These are phyloP conservation scores for Acleris literana DNA, from an alignment of 2,888 invertebrate species.

Conservation along the genomic window DNA sequence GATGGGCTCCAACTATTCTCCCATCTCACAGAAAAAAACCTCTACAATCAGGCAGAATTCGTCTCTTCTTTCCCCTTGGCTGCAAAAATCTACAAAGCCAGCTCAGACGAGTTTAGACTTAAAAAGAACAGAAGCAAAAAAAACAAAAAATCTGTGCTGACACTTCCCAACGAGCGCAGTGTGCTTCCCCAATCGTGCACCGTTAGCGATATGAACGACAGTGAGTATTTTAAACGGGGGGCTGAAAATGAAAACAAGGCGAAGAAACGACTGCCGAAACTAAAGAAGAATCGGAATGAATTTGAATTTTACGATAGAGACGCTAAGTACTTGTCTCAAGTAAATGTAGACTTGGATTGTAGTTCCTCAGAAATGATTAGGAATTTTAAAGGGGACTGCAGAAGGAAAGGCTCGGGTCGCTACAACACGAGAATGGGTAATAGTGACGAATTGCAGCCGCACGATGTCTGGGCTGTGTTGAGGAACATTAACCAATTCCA, in stretches of 20 bases:
- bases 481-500: conserved; percentile 69
- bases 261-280: conserved; percentile 51
- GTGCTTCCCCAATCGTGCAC: conserved; percentile 59
- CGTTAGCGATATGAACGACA: conserved; percentile 73
- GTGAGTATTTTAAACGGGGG: conserved; percentile 58
- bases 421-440: conserved; percentile 34
- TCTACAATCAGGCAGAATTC: conserved; percentile 55
- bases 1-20: conserved; percentile 59
- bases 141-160: conserved; percentile 67
- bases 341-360: conserved; percentile 58
- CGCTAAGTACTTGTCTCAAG: conserved; percentile 57
- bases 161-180: conserved; percentile 61
- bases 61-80: conserved; percentile 64
- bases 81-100: conserved; percentile 67
- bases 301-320: conserved; percentile 61
- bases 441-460: conserved; percentile 42
- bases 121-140: conserved; percentile 54
- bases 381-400: conserved; percentile 53
- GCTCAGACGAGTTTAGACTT: conserved; percentile 65
- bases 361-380: conserved; percentile 62
- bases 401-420: conserved; percentile 37
- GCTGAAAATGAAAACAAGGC: conserved; percentile 47
- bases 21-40: conserved; percentile 58
- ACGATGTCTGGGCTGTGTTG: conserved; percentile 71
- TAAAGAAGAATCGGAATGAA: conserved; percentile 47